These are phyloP conservation scores for Aphidius colemani DNA, from an alignment of 2,888 invertebrate species.

Conservation along the genomic window DNA sequence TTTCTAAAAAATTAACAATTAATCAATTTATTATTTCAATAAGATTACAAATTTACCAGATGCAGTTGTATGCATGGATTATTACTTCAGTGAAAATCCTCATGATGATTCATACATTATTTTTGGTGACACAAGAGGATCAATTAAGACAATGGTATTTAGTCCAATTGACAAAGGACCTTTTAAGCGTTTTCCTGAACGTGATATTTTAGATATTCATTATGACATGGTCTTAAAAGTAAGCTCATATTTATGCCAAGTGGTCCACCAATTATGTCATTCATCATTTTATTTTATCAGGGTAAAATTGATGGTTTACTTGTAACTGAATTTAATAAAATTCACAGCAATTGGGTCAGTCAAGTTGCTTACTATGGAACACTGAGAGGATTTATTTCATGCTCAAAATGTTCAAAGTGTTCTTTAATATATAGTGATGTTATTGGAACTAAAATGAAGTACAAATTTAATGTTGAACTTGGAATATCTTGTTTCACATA, in stretches of 20 bases:
- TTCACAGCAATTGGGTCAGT: conserved; percentile 73
- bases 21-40: conserved; percentile 4
- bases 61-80: conserved; percentile 65
- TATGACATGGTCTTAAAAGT: conserved; percentile 67
- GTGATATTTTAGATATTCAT: conserved; percentile 65
- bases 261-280: background rate
- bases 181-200: conserved; percentile 71
- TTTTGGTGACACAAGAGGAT: conserved; percentile 77
- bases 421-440: conserved; percentile 69
- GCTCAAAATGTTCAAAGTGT: conserved; percentile 65
- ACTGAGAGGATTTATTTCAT: conserved; percentile 72
- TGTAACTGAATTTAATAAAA: conserved; percentile 64
- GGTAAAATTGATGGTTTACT: conserved; percentile 62
- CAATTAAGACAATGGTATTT: conserved; percentile 69
- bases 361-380: conserved; percentile 72
- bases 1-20: too few species aligned
- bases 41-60: conserved; percentile 69
- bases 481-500: conserved; percentile 51
- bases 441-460: conserved; percentile 64
- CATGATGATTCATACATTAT: conserved; percentile 68
- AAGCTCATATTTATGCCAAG: conserved; percentile 9
- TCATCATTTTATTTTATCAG: conserved; percentile 39
- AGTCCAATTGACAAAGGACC: conserved; percentile 69
- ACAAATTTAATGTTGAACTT: conserved; percentile 65
- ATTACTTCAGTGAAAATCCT: conserved; percentile 66